Conservation (phyloP, 2,797 vertebrate species). For the Saxicola maurus region DNA sequence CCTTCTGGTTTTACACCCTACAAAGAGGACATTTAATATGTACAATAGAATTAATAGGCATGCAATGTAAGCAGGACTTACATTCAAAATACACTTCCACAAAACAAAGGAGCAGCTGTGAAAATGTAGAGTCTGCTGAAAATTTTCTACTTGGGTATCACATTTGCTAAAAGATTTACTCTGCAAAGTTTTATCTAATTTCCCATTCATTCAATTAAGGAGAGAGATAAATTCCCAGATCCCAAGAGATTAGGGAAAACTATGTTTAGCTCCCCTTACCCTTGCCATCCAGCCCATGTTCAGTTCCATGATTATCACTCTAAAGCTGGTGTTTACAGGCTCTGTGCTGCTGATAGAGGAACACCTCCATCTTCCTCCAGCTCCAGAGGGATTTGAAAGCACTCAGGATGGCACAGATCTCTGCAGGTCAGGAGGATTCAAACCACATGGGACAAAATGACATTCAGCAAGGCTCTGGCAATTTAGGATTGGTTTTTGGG, state of each 20-base stretch:
- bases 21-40: constrained; percentile 69
- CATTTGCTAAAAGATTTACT: constrained; percentile 71
- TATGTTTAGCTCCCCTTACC: constrained; percentile 32
- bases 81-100: constrained; percentile 63
- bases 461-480: not conserved
- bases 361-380: not conserved
- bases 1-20: constrained; percentile 61
- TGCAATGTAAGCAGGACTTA: constrained; percentile 67
- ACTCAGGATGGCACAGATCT: not conserved
- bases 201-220: constrained; percentile 72
- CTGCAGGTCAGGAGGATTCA: not conserved
- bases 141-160: constrained; percentile 60
- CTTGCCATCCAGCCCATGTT: not conserved
- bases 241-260: constrained; percentile 50
- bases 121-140: constrained; percentile 50
- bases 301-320: not conserved
- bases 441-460: rapidly evolving
- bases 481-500: not conserved
- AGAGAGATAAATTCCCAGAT: constrained; percentile 61
- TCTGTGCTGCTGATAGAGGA: not conserved
- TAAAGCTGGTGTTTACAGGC: not conserved
- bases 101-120: constrained; percentile 71
- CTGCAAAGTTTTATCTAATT: constrained; percentile 73
- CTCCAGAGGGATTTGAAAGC: not conserved
- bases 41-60: constrained; percentile 72